These are phyloP conservation scores for Drosophila mettleri DNA, from an alignment of 2,888 invertebrate species.

Conservation along the genomic window DNA sequence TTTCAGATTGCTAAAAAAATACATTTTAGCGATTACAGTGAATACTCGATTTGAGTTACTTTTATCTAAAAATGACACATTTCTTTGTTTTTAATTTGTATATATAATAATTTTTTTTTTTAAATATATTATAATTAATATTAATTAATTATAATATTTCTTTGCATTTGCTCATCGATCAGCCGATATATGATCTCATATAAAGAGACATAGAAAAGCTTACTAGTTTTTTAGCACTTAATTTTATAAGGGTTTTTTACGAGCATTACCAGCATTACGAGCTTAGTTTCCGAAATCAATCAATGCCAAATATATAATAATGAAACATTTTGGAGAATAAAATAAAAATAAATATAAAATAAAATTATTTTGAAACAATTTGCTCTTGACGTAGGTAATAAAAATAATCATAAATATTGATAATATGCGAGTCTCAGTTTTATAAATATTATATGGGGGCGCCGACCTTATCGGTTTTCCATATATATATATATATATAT, in stretches of 20 bases:
- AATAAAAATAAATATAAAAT: neutral
- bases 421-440: conserved; percentile 19
- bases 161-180: conserved; percentile 1
- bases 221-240: too few species aligned
- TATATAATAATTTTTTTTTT: too few species aligned
- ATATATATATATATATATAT: conserved; percentile 8
- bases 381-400: conserved; percentile 31
- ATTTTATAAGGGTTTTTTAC: neutral
- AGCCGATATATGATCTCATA: neutral
- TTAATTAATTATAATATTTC: neutral
- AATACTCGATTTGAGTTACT: too few species aligned
- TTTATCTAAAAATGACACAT: too few species aligned
- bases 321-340: neutral
- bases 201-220: neutral
- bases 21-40: too few species aligned
- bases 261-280: conserved; percentile 26
- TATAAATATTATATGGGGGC: conserved; percentile 24
- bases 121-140: too few species aligned
- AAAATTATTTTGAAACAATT: conserved; percentile 9
- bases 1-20: too few species aligned
- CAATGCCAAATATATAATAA: conserved; percentile 2
- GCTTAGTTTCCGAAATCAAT: conserved; percentile 23
- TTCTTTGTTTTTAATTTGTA: too few species aligned
- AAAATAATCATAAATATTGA: conserved; percentile 30
- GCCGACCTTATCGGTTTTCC: conserved; percentile 36